These are phyloP conservation scores for Diachrysia chrysitis DNA, from an alignment of 2,888 invertebrate species.

Conservation along the genomic window DNA sequence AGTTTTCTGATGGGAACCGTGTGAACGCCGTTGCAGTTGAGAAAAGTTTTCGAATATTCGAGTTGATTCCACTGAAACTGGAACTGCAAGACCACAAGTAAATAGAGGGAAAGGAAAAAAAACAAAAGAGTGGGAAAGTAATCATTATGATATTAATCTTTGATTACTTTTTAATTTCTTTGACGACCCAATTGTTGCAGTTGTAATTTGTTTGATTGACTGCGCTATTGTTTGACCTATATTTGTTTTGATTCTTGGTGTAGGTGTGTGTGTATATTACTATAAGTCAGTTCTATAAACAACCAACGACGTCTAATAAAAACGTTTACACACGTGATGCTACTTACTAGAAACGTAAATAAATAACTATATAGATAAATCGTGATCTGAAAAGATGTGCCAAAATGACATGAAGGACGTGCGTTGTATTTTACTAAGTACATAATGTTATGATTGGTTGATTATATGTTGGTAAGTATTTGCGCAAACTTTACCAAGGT, in stretches of 20 bases:
- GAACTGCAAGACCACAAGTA: neutral
- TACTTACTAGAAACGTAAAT: neutral
- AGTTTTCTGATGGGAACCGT: neutral
- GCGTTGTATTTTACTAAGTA: neutral
- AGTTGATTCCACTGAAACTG: no score
- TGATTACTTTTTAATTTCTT: conserved; percentile 1
- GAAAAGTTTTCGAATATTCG: neutral
- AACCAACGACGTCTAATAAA: neutral
- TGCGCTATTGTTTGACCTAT: conserved; percentile 4
- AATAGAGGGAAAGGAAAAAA: neutral
- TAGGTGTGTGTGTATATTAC: neutral
- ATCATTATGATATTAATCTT: neutral
- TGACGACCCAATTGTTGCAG: neutral
- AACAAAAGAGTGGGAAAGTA: neutral
- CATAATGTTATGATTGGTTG: neutral
- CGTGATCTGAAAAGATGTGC: neutral
- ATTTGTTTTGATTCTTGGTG: neutral
- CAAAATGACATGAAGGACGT: neutral
- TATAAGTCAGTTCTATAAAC: neutral
- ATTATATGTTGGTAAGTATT: conserved; percentile 1
- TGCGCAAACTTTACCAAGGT: conserved; percentile 11
- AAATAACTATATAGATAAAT: neutral
- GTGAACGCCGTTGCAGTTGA: neutral
- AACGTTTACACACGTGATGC: neutral
- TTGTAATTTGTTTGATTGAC: conserved; percentile 1